Percentiles rank a stretch among this genome's conserved stretches.
These are phyloP conservation scores for Crematogaster levior DNA, from an alignment of 2,888 invertebrate genomes.

Conservation along the genomic window DNA sequence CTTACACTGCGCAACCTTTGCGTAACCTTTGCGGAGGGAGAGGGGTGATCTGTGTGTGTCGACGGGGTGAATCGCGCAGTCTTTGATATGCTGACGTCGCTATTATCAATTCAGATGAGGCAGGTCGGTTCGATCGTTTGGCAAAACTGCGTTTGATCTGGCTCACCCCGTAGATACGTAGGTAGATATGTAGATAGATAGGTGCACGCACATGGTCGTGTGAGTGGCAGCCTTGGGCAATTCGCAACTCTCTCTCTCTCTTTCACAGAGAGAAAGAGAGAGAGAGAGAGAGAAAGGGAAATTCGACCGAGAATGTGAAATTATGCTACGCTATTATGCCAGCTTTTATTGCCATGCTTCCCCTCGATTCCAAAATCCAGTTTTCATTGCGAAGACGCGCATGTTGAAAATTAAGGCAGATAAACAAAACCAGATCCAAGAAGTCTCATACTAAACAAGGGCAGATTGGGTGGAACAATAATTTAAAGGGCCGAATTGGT, in stretches of 20 bases:
- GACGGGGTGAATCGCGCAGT: slow-evolving; percentile 69
- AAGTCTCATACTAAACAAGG: slow-evolving; percentile 1
- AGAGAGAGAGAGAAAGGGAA: background rate
- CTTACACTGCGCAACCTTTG: slow-evolving; percentile 55
- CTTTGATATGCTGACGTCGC: slow-evolving; percentile 85
- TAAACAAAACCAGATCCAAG: slow-evolving; percentile 23
- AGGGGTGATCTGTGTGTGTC: slow-evolving; percentile 56
- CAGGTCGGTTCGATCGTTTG: slow-evolving; percentile 80
- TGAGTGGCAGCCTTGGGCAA: slow-evolving; percentile 64
- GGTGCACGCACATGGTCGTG: slow-evolving; percentile 42
- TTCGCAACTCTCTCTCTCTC: slow-evolving; percentile 7
- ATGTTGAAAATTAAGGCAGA: slow-evolving; percentile 1
- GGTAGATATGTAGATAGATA: slow-evolving; percentile 31
- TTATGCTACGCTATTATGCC: slow-evolving; percentile 2
- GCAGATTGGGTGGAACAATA: background rate
- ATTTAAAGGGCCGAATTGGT: background rate
- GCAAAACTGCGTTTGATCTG: slow-evolving; percentile 85
- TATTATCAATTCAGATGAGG: slow-evolving; percentile 86
- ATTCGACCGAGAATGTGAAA: slow-evolving; percentile 35
- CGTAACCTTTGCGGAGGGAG: slow-evolving; percentile 56
- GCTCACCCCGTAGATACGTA: slow-evolving; percentile 68
- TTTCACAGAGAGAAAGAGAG: background rate
- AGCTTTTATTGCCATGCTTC: slow-evolving; percentile 18
- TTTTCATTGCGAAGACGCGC: background rate
- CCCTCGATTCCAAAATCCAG: slow-evolving; percentile 42